These are phyloP conservation scores for Centropyge bicolor DNA, from an alignment of 2,797 vertebrate species.

Conservation along the genomic window DNA sequence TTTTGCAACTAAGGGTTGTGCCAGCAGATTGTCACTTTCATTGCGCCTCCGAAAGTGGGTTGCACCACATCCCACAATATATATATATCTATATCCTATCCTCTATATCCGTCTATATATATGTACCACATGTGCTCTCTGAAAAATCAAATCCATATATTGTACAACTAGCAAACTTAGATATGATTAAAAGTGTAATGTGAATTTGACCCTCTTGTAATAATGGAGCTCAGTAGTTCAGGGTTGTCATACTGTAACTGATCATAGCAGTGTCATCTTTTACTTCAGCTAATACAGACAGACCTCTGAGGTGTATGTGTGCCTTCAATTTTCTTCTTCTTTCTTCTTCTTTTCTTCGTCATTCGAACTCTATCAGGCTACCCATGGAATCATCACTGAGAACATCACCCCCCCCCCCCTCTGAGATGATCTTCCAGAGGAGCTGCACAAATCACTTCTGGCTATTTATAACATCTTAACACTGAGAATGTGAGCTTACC, in stretches of 20 bases:
- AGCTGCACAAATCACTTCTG: constrained; percentile 73
- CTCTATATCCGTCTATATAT: no score
- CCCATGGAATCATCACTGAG: constrained; percentile 33
- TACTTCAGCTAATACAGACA: background rate
- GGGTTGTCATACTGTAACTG: background rate
- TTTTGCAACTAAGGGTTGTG: background rate
- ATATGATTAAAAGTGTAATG: background rate
- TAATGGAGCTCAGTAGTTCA: background rate
- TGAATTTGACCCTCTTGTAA: background rate
- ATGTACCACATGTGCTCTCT: background rate
- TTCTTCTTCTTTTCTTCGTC: constrained; percentile 23
- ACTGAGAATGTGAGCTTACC: constrained; percentile 81
- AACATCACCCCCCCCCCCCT: constrained; percentile 37
- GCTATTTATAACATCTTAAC: constrained; percentile 83
- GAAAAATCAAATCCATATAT: background rate
- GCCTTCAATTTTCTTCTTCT: background rate
- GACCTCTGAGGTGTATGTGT: background rate
- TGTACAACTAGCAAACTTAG: background rate
- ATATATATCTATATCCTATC: no score
- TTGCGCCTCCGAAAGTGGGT: background rate
- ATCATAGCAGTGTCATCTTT: background rate
- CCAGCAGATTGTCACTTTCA: background rate
- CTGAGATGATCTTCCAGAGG: constrained; percentile 54
- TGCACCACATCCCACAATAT: background rate
- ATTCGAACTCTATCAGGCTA: constrained; percentile 10